These are phyloP conservation scores for Balaeniceps rex DNA, from an alignment of 2,113 vertebrate species.

Conservation along the genomic window DNA sequence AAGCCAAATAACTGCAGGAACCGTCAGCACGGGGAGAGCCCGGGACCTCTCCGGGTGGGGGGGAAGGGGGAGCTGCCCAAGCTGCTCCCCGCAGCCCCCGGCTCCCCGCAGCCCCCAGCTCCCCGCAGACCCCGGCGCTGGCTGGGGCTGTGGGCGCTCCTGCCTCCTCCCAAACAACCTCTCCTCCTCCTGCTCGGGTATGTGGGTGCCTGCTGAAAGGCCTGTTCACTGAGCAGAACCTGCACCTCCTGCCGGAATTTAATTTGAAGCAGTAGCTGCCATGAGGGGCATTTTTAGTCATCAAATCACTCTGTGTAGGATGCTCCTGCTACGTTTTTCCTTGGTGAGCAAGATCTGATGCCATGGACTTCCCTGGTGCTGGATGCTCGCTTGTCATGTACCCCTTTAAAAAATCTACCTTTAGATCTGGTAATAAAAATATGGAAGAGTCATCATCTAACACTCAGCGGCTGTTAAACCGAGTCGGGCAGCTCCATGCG, in stretches of 20 bases:
- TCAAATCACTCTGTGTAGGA: neutral
- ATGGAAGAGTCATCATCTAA: neutral
- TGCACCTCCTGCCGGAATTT: too few species aligned
- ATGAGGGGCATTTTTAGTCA: neutral
- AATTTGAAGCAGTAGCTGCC: neutral
- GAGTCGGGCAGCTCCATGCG: rapidly evolving
- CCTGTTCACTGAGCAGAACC: neutral
- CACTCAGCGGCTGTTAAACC: rapidly evolving
- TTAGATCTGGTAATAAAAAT: neutral
- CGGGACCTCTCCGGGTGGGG: too few species aligned
- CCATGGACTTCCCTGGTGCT: neutral
- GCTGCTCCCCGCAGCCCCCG: neutral
- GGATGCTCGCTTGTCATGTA: neutral
- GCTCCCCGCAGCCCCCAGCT: neutral
- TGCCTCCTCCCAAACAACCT: neutral
- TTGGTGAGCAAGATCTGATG: neutral
- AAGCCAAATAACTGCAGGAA: neutral
- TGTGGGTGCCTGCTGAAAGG: neutral
- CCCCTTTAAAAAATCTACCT: neutral
- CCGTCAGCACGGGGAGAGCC: neutral
- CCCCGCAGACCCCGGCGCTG: neutral
- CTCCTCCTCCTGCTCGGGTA: neutral
- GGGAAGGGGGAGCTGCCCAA: neutral
- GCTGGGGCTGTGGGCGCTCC: neutral
- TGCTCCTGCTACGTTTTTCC: neutral